phyloP scores from a whole-genome alignment of 2,113 vertebrate genomes.

The Serilophus lunatus region DNA sequence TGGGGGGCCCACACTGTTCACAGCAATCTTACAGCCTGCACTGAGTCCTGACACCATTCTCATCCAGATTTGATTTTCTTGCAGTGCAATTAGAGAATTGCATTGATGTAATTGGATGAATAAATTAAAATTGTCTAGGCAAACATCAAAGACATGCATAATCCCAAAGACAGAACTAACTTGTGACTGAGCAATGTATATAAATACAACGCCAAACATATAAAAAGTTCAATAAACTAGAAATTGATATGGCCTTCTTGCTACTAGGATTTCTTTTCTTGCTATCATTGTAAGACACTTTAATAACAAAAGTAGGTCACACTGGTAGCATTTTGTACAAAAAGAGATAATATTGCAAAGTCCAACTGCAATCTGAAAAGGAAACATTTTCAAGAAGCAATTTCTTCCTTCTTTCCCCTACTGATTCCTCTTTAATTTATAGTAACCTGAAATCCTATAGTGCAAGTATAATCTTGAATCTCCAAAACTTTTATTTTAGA shows the following conservation, averaged over 20 bases:
- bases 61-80: not conserved
- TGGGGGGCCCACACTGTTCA: fast-evolving
- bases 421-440: not conserved
- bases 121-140: not conserved
- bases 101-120: not conserved
- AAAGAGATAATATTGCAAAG: not conserved
- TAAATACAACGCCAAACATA: not conserved
- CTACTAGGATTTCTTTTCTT: not conserved
- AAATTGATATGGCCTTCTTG: not conserved
- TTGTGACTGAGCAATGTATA: not conserved
- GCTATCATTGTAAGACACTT: not conserved
- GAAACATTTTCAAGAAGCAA: not conserved
- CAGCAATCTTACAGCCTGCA: not conserved
- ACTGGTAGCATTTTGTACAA: not conserved
- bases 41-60: fast-evolving
- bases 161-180: not conserved
- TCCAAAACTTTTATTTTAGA: not conserved
- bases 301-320: not conserved
- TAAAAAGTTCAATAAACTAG: not conserved
- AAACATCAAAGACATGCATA: not conserved
- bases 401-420: not conserved
- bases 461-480: not conserved
- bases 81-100: fast-evolving
- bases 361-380: not conserved
- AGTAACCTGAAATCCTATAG: not conserved